phyloP scores from a whole-genome alignment of 1,140 invertebrate genomes.

The Drosophila kohkoa region DNA sequence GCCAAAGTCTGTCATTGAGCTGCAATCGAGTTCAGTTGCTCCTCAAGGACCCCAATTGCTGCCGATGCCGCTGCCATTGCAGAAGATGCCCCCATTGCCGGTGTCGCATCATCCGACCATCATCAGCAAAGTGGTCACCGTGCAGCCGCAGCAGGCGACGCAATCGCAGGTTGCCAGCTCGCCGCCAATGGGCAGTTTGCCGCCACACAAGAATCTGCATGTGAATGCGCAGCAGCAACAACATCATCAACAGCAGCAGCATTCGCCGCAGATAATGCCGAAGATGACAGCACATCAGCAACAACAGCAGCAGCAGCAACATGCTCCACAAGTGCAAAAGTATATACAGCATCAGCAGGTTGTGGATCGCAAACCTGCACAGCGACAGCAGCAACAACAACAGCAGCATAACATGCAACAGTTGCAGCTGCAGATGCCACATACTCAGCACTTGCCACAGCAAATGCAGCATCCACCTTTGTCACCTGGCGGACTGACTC shows the following conservation, averaged over 20 bases:
- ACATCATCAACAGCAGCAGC: constrained; percentile 59
- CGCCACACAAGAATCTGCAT: constrained; percentile 65
- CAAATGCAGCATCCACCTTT: constrained; percentile 31
- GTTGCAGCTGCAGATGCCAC: constrained; percentile 36
- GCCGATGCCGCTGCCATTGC: constrained; percentile 67
- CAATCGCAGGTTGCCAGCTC: constrained; percentile 68
- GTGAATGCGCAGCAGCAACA: constrained; percentile 60
- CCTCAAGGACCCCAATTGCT: constrained; percentile 52
- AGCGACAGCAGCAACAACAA: constrained; percentile 50
- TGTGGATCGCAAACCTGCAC: constrained; percentile 51
- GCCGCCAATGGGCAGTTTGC: constrained; percentile 64
- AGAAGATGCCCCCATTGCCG: constrained; percentile 73
- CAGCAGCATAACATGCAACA: constrained; percentile 48
- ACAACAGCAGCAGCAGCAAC: constrained; percentile 54
- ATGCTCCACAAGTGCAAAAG: constrained; percentile 56
- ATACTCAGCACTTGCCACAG: constrained; percentile 43
- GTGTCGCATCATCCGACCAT: constrained; percentile 77
- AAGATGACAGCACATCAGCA: constrained; percentile 66
- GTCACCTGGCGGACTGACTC: constrained; percentile 35
- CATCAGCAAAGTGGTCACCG: constrained; percentile 79
- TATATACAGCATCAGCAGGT: constrained; percentile 66
- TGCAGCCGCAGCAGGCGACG: constrained; percentile 76
- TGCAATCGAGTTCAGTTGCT: constrained; percentile 43
- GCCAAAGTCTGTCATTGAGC: constrained; percentile 64
- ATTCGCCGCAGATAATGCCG: constrained; percentile 63